Evolutionary conservation across 2,888 invertebrate genomes (phyloP).

Genomic region (Alviniconcha strummeri): DNA sequence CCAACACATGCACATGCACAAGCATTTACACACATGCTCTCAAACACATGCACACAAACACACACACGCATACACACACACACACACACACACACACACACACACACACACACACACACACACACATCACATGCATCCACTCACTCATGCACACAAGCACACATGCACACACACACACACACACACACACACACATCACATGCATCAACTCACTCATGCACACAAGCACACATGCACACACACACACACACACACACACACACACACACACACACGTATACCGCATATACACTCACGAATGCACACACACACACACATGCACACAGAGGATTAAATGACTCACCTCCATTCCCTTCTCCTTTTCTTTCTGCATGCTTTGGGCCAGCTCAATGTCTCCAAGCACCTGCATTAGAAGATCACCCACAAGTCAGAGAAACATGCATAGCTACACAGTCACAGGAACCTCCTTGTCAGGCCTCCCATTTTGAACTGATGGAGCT

Average conservation of each 20-base stretch:
- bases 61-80: no score
- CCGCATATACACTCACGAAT: neutral
- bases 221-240: neutral
- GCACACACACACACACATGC: neutral
- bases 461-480: no score
- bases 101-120: no score
- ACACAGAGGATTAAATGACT: neutral
- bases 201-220: neutral
- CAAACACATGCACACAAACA: no score
- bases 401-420: constrained; percentile 56
- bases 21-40: no score
- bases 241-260: neutral
- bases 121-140: no score
- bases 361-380: constrained; percentile 69
- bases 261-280: neutral
- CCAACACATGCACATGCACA: no score
- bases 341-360: constrained; percentile 46
- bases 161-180: no score
- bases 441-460: neutral
- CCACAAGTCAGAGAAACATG: neutral
- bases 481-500: no score
- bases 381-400: constrained; percentile 74
- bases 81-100: no score
- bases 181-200: no score
- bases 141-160: no score